Percentiles rank a stretch among this genome's conserved stretches.
Evolutionary conservation across 2,888 invertebrate genomes (phyloP).

Genomic region (Bursaphelenchus okinawaensis): DNA sequence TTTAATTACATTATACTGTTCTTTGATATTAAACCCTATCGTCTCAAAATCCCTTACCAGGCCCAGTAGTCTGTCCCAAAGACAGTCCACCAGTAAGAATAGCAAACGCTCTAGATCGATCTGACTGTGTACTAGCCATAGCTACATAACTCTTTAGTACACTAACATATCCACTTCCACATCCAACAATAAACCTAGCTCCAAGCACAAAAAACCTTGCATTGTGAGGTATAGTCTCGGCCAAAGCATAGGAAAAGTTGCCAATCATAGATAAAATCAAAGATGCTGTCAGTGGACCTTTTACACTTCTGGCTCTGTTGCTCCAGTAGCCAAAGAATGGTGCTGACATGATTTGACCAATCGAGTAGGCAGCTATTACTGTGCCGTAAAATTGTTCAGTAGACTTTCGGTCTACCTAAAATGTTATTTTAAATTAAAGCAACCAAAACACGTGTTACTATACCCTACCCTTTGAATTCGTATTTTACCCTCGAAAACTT

Average conservation of each 20-base stretch:
- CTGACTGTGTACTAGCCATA: not conserved
- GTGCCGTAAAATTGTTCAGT: conserved; percentile 31
- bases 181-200: conserved; percentile 11
- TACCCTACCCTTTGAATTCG: too few relatives aligned
- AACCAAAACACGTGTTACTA: too few relatives aligned
- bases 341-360: conserved; percentile 23
- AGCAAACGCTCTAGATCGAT: not conserved
- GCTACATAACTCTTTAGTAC: not conserved
- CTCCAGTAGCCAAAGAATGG: conserved; percentile 37
- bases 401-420: conserved; percentile 12
- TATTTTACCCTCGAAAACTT: not conserved
- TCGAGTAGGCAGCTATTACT: conserved; percentile 30
- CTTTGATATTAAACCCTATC: too few relatives aligned
- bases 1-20: too few relatives aligned
- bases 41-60: not conserved
- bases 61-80: not conserved
- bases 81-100: not conserved
- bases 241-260: conserved; percentile 52
- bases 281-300: conserved; percentile 53
- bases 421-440: conserved; percentile 3
- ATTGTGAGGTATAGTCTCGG: conserved; percentile 21
- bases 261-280: conserved; percentile 30
- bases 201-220: conserved; percentile 2
- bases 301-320: conserved; percentile 43
- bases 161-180: conserved; percentile 5